Percentiles rank a stretch among this genome's conserved stretches.
Evolutionary conservation across 2,113 vertebrate genomes (phyloP).

Genomic region (Smithornis capensis): DNA sequence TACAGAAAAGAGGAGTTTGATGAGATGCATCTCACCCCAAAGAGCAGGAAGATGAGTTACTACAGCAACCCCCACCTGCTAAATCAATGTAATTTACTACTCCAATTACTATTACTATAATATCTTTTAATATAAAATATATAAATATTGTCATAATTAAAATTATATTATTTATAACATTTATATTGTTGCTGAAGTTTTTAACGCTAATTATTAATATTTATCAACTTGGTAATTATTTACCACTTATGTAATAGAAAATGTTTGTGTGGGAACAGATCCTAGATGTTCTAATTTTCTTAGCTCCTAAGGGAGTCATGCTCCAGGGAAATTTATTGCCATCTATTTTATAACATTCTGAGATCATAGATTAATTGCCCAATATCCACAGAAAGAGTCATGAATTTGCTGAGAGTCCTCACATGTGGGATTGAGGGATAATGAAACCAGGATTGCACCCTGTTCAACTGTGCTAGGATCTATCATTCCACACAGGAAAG

Average conservation of each 20-base stretch:
- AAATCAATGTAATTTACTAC: neutral
- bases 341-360: neutral
- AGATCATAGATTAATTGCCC: neutral
- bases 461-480: neutral
- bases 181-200: neutral
- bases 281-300: neutral
- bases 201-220: neutral
- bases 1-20: neutral
- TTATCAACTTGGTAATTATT: neutral
- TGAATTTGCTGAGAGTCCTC: neutral
- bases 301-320: neutral
- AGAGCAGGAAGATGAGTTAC: neutral
- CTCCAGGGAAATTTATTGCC: neutral
- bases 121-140: neutral
- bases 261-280: neutral
- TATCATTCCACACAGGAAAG: neutral
- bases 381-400: neutral
- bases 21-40: neutral
- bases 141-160: neutral
- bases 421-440: accelerated
- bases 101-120: neutral
- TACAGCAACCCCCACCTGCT: neutral
- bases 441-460: neutral
- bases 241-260: neutral
- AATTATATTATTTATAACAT: neutral